Evolutionary conservation across 2,888 invertebrate genomes (phyloP).

Genomic region (Polymixis lichenea): DNA sequence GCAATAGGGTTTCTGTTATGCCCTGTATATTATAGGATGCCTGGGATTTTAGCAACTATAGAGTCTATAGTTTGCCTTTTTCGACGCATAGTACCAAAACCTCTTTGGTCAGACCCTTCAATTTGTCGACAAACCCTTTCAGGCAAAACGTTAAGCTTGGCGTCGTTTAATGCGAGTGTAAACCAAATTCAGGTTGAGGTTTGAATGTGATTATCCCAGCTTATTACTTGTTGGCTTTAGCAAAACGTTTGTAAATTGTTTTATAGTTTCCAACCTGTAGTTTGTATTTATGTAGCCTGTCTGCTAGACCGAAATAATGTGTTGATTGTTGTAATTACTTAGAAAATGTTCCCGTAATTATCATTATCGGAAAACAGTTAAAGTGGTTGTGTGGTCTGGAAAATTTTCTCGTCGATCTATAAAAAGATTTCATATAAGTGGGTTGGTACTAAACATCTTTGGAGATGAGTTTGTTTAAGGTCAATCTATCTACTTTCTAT

Average conservation of each 20-base stretch:
- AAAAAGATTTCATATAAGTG: not conserved
- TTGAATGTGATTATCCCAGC: constrained; percentile 44
- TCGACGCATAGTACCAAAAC: constrained; percentile 28
- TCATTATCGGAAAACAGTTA: not conserved
- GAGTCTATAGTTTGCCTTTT: not conserved
- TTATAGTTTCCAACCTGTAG: constrained; percentile 9
- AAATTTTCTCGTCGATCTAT: not conserved
- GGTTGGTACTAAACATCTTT: not conserved
- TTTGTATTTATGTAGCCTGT: not conserved
- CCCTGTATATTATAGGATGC: not conserved
- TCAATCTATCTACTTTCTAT: not conserved
- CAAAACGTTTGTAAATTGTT: constrained; percentile 24
- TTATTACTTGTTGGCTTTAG: constrained; percentile 37
- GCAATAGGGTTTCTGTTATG: no score
- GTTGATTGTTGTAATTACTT: not conserved
- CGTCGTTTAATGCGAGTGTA: constrained; percentile 48
- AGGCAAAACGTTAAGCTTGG: constrained; percentile 45
- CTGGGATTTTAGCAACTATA: not conserved
- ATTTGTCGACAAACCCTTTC: constrained; percentile 56
- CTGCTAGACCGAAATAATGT: not conserved
- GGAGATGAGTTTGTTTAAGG: not conserved
- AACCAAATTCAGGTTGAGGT: constrained; percentile 41
- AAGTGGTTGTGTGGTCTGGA: no score
- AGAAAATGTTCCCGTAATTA: not conserved
- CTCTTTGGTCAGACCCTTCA: constrained; percentile 54